These are phyloP conservation scores for Pterocles burchelli DNA, from an alignment of 2,113 vertebrate species.

Conservation along the genomic window DNA sequence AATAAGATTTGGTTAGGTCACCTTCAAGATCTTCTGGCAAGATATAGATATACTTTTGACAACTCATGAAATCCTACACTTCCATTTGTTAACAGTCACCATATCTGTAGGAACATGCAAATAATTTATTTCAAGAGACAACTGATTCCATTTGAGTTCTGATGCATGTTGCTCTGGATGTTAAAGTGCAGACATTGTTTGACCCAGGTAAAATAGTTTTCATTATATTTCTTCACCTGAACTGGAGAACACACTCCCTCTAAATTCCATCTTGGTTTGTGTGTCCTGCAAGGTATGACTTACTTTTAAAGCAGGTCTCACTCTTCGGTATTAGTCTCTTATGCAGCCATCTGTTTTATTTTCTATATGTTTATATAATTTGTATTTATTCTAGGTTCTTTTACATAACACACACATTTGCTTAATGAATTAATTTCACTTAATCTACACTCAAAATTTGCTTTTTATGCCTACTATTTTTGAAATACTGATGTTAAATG, in stretches of 20 bases:
- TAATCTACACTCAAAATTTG: background rate
- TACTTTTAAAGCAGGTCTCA: background rate
- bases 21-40: background rate
- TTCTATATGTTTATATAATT: background rate
- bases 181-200: conserved; percentile 37
- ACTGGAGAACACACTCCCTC: background rate
- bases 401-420: background rate
- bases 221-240: background rate
- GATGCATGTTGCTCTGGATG: background rate
- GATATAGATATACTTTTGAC: background rate
- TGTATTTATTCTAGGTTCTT: background rate
- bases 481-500: background rate
- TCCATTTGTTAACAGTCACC: background rate
- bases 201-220: conserved; percentile 12
- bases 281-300: background rate
- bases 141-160: background rate
- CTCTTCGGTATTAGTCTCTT: background rate
- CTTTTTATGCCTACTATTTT: background rate
- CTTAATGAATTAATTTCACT: background rate
- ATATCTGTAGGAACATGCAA: background rate
- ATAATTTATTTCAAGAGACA: conserved; percentile 43
- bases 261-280: background rate
- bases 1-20: background rate
- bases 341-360: background rate
- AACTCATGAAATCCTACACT: conserved; percentile 11